Evolutionary conservation across 2,797 vertebrate species (phyloP).

Genomic region (Picus viridis): DNA sequence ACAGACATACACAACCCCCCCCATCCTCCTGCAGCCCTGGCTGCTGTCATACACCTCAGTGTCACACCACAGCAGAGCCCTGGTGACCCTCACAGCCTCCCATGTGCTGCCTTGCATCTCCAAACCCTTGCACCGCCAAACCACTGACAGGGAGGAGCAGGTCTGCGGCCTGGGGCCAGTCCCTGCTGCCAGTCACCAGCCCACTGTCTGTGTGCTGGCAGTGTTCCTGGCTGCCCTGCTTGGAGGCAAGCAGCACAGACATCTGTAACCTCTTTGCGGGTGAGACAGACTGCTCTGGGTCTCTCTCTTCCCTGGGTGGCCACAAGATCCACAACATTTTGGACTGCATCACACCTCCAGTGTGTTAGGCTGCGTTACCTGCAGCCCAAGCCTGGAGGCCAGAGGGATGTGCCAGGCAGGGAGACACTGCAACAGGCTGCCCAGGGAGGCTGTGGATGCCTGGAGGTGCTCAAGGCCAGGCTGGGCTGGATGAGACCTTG

Average conservation of each 20-base stretch:
- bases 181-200: neutral
- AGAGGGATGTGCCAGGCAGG: neutral
- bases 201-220: fast-evolving
- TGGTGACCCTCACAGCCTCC: neutral
- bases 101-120: no score
- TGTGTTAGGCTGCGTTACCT: neutral
- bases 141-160: neutral
- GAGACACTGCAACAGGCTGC: no score
- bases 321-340: neutral
- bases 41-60: neutral
- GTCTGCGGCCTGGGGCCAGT: neutral
- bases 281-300: no score
- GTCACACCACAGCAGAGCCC: neutral
- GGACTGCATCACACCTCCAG: neutral
- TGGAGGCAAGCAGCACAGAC: neutral
- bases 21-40: neutral
- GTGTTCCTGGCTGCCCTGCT: neutral
- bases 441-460: no score
- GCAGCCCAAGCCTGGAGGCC: neutral
- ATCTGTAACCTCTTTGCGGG: neutral
- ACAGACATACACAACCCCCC: no score
- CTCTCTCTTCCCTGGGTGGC: fast-evolving
- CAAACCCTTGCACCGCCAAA: neutral
- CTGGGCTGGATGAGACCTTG: no score
- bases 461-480: no score